Evolutionary conservation across 1,140 invertebrate species (phyloP).

Genomic region (Plutomurus gul): DNA sequence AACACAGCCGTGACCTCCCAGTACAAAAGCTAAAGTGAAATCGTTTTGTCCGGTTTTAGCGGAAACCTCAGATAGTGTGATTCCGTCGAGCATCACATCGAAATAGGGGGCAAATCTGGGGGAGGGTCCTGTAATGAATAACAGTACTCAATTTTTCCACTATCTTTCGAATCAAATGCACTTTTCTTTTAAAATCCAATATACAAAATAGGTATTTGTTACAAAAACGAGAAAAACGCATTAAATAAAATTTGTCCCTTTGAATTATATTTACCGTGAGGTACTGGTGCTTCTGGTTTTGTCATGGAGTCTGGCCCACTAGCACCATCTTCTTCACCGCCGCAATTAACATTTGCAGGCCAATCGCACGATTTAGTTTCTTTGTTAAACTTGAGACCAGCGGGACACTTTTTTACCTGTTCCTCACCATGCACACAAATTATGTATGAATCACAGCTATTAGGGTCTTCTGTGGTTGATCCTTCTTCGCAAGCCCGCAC

Average conservation of each 20-base stretch:
- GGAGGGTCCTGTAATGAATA: not conserved
- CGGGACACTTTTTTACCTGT: conserved; percentile 20
- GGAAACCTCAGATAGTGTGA: conserved; percentile 42
- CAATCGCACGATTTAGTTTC: conserved; percentile 38
- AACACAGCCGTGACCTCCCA: conserved; percentile 52
- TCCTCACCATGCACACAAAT: conserved; percentile 35
- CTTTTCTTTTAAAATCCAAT: not conserved
- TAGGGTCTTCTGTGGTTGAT: not conserved
- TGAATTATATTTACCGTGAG: conserved; percentile 41
- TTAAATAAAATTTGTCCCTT: too few species aligned
- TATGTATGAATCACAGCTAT: conserved; percentile 17
- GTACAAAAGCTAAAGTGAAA: conserved; percentile 52
- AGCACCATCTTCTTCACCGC: not conserved
- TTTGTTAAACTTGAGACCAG: conserved; percentile 32
- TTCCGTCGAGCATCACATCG: conserved; percentile 39
- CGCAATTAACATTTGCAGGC: conserved; percentile 36
- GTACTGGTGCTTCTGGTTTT: conserved; percentile 21
- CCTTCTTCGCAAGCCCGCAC: conserved; percentile 32
- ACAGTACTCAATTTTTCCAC: not conserved
- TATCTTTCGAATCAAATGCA: not conserved
- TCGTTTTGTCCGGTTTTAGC: conserved; percentile 45
- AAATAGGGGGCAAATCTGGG: conserved; percentile 47
- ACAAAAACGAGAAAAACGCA: too few species aligned
- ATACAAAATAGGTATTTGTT: not conserved
- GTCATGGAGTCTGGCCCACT: not conserved